Evolutionary conservation across 2,888 invertebrate genomes (phyloP).

Genomic region (Spilarctia lutea): DNA sequence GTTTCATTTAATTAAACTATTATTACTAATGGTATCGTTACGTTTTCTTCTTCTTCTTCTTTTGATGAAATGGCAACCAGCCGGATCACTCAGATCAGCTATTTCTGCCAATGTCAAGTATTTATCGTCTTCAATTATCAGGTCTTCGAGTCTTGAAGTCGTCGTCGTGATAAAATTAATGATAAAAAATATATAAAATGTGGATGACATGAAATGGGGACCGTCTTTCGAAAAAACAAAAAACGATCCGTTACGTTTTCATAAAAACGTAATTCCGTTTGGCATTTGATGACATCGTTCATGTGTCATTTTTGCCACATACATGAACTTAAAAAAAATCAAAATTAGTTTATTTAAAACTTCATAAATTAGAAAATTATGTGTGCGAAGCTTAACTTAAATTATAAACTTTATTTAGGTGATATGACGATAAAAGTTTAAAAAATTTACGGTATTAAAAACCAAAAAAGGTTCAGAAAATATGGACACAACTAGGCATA

Average conservation of each 20-base stretch:
- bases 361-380: background rate
- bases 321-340: background rate
- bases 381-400: background rate
- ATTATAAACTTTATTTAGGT: background rate
- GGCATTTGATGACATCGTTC: background rate
- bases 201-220: no score
- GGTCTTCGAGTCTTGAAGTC: no score
- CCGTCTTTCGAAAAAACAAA: no score
- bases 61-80: no score
- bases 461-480: background rate
- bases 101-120: no score
- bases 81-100: no score
- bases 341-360: background rate
- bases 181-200: no score
- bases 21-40: conserved; percentile 21
- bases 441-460: no score
- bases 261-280: conserved; percentile 25
- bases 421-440: no score
- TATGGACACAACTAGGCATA: background rate
- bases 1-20: conserved; percentile 38
- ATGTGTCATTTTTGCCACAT: background rate
- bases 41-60: no score
- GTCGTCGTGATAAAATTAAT: no score
- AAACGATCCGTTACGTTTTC: conserved; percentile 27
- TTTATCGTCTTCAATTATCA: no score